A percentile compares a stretch with the other conserved stretches of the same genome.
Conservation (phyloP, 2,888 invertebrate genomes). For the Osmoderma eremita region DNA sequence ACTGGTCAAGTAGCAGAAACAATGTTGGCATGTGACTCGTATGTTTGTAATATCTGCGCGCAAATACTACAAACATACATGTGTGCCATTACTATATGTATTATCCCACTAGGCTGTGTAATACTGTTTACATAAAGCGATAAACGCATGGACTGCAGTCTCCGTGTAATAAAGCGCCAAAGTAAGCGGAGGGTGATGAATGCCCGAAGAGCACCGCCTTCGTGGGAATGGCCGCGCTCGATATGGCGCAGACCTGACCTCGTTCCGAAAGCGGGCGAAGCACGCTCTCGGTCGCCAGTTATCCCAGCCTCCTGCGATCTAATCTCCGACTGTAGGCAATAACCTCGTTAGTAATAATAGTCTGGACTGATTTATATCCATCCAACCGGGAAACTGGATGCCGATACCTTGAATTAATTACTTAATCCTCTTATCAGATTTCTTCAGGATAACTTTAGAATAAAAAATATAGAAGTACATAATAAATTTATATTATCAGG, state of each 20-base stretch:
- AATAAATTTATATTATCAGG: neutral
- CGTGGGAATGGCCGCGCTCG: slow-evolving; percentile 52
- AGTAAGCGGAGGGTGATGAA: slow-evolving; percentile 47
- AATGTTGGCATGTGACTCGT: too few relatives aligned
- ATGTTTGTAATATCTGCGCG: too few relatives aligned
- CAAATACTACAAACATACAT: too few relatives aligned
- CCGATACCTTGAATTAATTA: slow-evolving; percentile 45
- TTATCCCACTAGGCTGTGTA: too few relatives aligned
- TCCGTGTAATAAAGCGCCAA: slow-evolving; percentile 47
- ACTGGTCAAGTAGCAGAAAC: too few relatives aligned
- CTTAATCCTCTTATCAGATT: slow-evolving; percentile 42
- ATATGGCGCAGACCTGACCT: slow-evolving; percentile 54
- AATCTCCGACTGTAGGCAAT: slow-evolving; percentile 47
- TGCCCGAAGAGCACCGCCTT: slow-evolving; percentile 48
- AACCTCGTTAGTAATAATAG: slow-evolving; percentile 53
- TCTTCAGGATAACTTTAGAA: slow-evolving; percentile 19
- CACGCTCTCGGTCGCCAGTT: slow-evolving; percentile 32
- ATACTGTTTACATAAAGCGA: too few relatives aligned
- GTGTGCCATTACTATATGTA: too few relatives aligned
- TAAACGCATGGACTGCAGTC: slow-evolving; percentile 44
- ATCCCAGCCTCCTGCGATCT: slow-evolving; percentile 46
- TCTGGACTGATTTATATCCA: slow-evolving; percentile 50
- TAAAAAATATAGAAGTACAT: neutral
- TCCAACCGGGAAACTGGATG: slow-evolving; percentile 41
- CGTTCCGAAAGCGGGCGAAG: slow-evolving; percentile 47